Evolutionary conservation across 2,113 vertebrate genomes (phyloP).

Genomic region (Cromileptes altivelis): DNA sequence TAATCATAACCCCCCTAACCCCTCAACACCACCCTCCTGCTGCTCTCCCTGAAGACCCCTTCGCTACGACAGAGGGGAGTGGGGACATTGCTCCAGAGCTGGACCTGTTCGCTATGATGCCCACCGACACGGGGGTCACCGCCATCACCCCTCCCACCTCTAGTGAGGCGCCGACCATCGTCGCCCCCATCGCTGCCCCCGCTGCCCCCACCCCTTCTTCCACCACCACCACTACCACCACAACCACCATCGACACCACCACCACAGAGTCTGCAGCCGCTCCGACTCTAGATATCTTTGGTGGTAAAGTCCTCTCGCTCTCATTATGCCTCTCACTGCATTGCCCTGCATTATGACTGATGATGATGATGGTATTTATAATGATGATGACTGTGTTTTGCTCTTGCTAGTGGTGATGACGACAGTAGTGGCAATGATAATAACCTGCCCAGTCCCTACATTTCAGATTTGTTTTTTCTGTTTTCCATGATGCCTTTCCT

Average conservation of each 20-base stretch:
- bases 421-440: constrained; percentile 42
- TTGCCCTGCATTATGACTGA: constrained; percentile 75
- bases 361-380: constrained; percentile 44
- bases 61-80: constrained; percentile 97
- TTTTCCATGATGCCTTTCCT: constrained; percentile 68
- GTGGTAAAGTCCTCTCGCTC: constrained; percentile 91
- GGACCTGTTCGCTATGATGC: constrained; percentile 99
- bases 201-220: constrained; percentile 85
- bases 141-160: constrained; percentile 88
- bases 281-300: constrained; percentile 98
- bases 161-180: constrained; percentile 86
- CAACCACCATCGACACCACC: constrained; percentile 86
- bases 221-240: constrained; percentile 89
- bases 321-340: constrained; percentile 75
- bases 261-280: constrained; percentile 85
- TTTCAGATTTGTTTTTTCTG: constrained; percentile 68
- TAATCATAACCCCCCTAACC: constrained; percentile 82
- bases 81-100: constrained; percentile 94
- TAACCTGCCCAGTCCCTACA: constrained; percentile 64
- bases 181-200: constrained; percentile 78
- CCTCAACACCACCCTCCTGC: constrained; percentile 49
- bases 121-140: constrained; percentile 88
- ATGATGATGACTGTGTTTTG: constrained; percentile 42
- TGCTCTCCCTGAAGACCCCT: constrained; percentile 93
- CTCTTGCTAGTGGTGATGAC: constrained; percentile 46